These are phyloP conservation scores for Psilanteris sp. DNA, from an alignment of 1,140 invertebrate species.

Conservation along the genomic window DNA sequence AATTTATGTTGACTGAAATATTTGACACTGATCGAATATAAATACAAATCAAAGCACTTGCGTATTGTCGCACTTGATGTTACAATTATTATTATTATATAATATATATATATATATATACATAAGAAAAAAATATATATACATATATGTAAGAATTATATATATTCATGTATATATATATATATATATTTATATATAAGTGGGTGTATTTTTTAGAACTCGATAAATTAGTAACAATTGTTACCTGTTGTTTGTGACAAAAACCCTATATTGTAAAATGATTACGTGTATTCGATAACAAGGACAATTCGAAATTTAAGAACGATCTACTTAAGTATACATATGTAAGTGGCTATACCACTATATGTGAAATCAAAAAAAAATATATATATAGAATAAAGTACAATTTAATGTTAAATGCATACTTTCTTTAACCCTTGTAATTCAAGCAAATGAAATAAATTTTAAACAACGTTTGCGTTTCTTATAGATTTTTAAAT, in stretches of 20 bases:
- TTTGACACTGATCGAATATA: constrained; percentile 31
- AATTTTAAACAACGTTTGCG: too few relatives aligned
- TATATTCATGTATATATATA: constrained; percentile 4
- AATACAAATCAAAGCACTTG: constrained; percentile 46
- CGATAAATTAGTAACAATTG: constrained; percentile 69
- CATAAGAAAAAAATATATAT: too few relatives aligned
- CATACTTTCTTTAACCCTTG: too few relatives aligned
- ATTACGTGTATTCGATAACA: constrained; percentile 55
- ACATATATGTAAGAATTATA: constrained; percentile 23
- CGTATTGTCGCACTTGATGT: constrained; percentile 56
- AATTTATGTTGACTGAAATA: constrained; percentile 46
- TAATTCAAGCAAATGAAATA: too few relatives aligned
- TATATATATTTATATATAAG: too few relatives aligned
- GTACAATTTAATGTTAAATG: constrained; percentile 67
- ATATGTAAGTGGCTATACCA: constrained; percentile 75
- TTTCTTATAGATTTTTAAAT: too few relatives aligned
- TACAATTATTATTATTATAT: constrained; percentile 50
- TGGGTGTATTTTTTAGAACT: constrained; percentile 74
- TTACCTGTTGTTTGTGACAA: constrained; percentile 73
- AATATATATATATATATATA: constrained; percentile 28
- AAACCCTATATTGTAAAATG: constrained; percentile 60
- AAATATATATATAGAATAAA: constrained; percentile 72
- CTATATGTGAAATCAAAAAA: constrained; percentile 77
- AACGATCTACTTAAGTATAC: constrained; percentile 70
- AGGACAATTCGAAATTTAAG: constrained; percentile 63